Evolutionary conservation across 2,888 invertebrate species (phyloP), one percentile per base, ranked within the genome.

Genomic region (Drosophila maculinotata): DNA sequence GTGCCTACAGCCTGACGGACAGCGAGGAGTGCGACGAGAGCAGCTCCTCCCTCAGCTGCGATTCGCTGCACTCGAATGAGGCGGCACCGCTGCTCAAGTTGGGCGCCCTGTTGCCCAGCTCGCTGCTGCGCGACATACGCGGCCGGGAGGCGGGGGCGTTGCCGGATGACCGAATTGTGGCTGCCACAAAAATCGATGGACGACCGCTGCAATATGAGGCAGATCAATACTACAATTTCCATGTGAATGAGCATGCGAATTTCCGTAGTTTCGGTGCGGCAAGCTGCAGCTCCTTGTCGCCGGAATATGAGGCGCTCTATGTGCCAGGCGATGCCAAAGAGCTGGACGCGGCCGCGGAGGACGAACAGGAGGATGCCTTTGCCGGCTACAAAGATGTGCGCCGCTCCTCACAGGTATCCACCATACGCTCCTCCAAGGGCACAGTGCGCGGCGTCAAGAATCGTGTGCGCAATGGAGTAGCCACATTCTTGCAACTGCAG

Each of bases 371-470:
- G 78, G 95, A 95, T 89, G 94, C 94, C 76, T 97, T 97, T 89
- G 97, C 96, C 8, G 96, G 97, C 8, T 94, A 95, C 76, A 95
- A 95, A 92, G 96, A 96, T 92, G 93, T 94, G 74, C 93, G 94
- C 67, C 93, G 93, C 77, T 25, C 54, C 30, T 14, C 64, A 2
- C 31, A 58, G n/a, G 41, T 31, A 28, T 94, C 96, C 52, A 96
- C 97, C 54, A 98, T 98, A 89, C 94, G 96, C 76, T 98, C 98
- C 92, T 95, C 96, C 53, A 97, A 96, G 90, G 98, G 98, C 44
- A 98, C 98, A 9, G 96, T 98, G 77, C 94, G 98, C 42, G 98
- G 98, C 65, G 97, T 98, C 70, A 97, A 97, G 92, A 98, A 98
- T 92, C 94, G 98, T 80, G 98, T 98, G 58, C 93, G 98, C 76